phyloP scores from a whole-genome alignment of 92 coral and sea anemone genomes.

The Porites rus region DNA sequence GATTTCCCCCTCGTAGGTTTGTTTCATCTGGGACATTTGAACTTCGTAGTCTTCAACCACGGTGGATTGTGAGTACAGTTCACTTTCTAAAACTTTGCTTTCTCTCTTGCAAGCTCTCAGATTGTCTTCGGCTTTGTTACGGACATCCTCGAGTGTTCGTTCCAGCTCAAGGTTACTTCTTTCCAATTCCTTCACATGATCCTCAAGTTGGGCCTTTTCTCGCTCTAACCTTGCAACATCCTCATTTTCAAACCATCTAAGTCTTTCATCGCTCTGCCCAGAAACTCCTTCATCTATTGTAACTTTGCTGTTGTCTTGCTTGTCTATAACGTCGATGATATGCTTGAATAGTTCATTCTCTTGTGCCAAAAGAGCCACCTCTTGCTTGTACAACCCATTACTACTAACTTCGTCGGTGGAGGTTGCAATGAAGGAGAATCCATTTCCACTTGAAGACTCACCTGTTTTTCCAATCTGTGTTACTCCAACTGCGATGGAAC shows the following conservation, averaged over 20 bases:
- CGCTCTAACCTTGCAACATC: conserved; percentile 62
- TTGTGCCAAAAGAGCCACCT: conserved; percentile 70
- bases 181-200: conserved; percentile 75
- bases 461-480: neutral
- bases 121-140: conserved; percentile 67
- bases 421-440: neutral
- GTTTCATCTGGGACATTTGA: conserved; percentile 63
- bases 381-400: conserved; percentile 57
- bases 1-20: conserved; percentile 69
- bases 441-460: neutral
- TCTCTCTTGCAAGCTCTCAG: conserved; percentile 59
- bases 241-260: conserved; percentile 38
- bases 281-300: conserved; percentile 45
- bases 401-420: neutral
- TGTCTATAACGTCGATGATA: conserved; percentile 73
- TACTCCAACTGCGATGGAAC: neutral
- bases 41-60: conserved; percentile 63
- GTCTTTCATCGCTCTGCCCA: conserved; percentile 30
- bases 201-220: conserved; percentile 72
- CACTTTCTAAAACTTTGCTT: conserved; percentile 65
- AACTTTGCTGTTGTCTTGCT: conserved; percentile 54
- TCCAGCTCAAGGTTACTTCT: conserved; percentile 70
- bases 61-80: conserved; percentile 56
- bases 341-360: conserved; percentile 81
- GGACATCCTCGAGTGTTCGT: conserved; percentile 59